Percentiles rank a stretch among this genome's conserved stretches.
Conservation (phyloP, 2,797 vertebrate genomes). For the Tragelaphus oryx region DNA sequence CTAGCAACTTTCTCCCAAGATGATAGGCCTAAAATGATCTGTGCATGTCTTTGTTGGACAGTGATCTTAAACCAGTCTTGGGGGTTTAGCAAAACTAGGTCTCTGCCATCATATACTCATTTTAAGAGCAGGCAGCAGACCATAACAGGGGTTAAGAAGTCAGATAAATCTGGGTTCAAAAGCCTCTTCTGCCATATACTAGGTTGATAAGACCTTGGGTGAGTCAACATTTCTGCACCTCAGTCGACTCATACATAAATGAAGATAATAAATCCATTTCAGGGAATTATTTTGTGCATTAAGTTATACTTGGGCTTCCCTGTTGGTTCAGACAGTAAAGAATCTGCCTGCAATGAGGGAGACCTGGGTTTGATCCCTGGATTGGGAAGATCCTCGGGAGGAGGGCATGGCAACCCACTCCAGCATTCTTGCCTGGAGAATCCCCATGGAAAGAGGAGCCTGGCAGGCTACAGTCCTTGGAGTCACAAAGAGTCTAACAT, state of each 20-base stretch:
- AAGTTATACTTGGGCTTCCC: background rate
- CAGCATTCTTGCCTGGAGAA: background rate
- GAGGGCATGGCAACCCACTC: background rate
- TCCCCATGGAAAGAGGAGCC: background rate
- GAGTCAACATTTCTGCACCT: background rate
- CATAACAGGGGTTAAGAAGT: background rate
- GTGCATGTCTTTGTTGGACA: background rate
- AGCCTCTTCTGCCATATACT: background rate
- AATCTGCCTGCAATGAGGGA: background rate
- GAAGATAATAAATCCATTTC: background rate
- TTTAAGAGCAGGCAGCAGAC: background rate
- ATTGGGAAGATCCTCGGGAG: background rate
- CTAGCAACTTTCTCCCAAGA: background rate
- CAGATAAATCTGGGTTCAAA: background rate
- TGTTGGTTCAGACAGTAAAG: background rate
- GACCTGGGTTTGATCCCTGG: background rate
- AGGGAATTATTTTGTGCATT: background rate
- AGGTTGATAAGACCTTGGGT: background rate
- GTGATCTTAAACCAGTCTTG: background rate
- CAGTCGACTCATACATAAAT: background rate
- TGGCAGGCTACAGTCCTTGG: background rate
- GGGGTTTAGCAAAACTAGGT: background rate
- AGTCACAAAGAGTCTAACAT: background rate
- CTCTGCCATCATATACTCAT: background rate
- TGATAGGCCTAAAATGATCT: background rate